Evolutionary conservation across 2,888 invertebrate species (phyloP), one percentile per base, ranked within the genome.

Genomic region (Uropetala carovei): DNA sequence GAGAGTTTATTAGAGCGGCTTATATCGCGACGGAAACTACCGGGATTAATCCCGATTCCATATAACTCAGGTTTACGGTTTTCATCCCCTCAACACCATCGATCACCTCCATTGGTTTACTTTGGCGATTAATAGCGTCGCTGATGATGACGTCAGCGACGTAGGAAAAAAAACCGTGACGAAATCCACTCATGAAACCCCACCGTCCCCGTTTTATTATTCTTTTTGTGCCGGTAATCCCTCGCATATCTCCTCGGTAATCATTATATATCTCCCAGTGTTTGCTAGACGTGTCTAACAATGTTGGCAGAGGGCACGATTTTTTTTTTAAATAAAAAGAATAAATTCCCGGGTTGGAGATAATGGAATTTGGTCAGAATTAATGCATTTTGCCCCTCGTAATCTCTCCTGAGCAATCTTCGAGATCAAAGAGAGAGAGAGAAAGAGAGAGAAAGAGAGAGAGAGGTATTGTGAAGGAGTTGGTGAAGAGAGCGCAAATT

Each of bases 1-100:
- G 43, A 68, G 68, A 68, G 68, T 68, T 68, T 68, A 68, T 68
- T n/a, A 68, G 18, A 68, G 18, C 68, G 68, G 68, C 68, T 68
- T 64, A 64, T n/a, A n/a, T 68, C 68, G n/a, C n/a, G n/a, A 68
- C 68, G 68, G 16, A 18, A 16, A 8, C 64, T 64, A 68, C 68
- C 68, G 68, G 68, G 22, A 16, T n/a, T 68, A 68, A 68, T 68
- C 68, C 22, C 68, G 68, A 68, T 10, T n/a, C 68, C 68, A 22
- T 11, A 18, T 68, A n/a, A 68, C 22, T 7, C 68, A 68, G 68
- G 22, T 68, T 22, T 18, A 68, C 68, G 68, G 18, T 64, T 64
- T 13, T 64, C 14, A 64, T 64, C 64, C 64, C 64, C 64, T 64
- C 43, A 43, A 43, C 43, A 43, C 43, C 43, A 5, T 43, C 43